phyloP scores from a whole-genome alignment of 2,797 vertebrate species.

The Macropus fuliginosus region DNA sequence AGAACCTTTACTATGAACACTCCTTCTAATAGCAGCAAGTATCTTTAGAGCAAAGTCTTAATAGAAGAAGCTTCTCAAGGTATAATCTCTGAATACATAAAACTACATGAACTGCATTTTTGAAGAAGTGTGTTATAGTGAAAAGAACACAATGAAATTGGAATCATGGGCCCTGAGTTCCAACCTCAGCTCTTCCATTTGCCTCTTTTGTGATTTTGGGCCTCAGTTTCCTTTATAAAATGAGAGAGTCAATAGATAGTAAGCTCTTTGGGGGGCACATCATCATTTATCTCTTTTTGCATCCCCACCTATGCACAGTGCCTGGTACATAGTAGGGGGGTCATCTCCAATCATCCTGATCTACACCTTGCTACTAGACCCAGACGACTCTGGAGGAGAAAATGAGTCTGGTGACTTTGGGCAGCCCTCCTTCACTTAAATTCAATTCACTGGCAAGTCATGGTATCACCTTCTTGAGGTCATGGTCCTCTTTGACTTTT shows the following conservation, averaged over 20 bases:
- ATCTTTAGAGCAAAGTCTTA: neutral
- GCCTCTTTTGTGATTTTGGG: neutral
- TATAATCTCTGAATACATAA: neutral
- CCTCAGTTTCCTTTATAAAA: neutral
- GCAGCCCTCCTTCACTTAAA: no score
- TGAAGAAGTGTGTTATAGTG: neutral
- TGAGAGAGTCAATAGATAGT: neutral
- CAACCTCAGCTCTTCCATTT: neutral
- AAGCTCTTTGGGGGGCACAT: neutral
- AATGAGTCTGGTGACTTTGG: no score
- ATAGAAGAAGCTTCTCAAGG: neutral
- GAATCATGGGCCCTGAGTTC: neutral
- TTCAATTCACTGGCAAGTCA: no score
- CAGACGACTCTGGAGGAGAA: no score
- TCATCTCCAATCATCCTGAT: no score
- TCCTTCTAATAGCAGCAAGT: neutral
- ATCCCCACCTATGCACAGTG: neutral
- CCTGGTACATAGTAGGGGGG: neutral
- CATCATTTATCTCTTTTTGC: neutral
- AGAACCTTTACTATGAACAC: neutral
- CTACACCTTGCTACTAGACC: no score
- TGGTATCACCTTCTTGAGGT: no score
- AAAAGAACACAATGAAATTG: neutral
- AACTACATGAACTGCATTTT: neutral
- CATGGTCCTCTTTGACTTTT: no score